A percentile compares a stretch with the other conserved stretches of the same genome.
Conservation (phyloP, 2,888 invertebrate species). For the Dicyrtomina minuta region DNA sequence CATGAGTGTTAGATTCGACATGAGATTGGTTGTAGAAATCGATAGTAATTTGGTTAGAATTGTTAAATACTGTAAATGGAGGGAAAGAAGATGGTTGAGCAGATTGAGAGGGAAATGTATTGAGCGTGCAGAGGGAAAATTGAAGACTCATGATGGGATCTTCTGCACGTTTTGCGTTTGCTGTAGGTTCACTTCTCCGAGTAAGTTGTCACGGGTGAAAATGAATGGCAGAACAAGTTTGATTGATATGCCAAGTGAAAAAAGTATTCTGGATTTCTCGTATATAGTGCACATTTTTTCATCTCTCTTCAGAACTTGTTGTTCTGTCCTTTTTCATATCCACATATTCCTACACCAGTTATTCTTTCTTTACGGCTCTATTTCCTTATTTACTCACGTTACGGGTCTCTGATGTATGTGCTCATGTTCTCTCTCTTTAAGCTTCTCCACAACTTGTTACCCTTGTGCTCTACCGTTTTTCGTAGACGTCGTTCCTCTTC, state of each 20-base stretch:
- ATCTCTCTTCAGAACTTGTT: constrained; percentile 16
- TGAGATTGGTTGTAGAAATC: too few relatives aligned
- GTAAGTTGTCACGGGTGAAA: constrained; percentile 39
- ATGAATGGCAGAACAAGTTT: constrained; percentile 42
- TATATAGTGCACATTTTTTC: constrained; percentile 33
- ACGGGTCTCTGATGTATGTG: background rate
- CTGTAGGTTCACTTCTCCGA: background rate
- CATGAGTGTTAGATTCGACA: too few relatives aligned
- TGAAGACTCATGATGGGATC: background rate
- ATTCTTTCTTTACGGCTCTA: background rate
- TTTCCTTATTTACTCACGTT: background rate
- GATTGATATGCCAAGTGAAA: constrained; percentile 54
- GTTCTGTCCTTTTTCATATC: background rate
- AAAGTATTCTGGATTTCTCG: constrained; percentile 50
- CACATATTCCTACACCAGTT: background rate
- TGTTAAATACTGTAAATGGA: background rate
- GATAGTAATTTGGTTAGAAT: background rate
- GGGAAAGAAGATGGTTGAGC: background rate
- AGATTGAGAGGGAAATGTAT: background rate
- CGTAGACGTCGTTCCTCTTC: too few relatives aligned
- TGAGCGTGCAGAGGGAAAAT: background rate
- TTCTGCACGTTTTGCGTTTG: background rate
- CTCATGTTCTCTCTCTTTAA: background rate
- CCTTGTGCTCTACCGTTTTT: too few relatives aligned
- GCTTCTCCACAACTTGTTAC: too few relatives aligned